Conservation (phyloP, 2,113 vertebrate species). For the Heloderma charlesbogerti region DNA sequence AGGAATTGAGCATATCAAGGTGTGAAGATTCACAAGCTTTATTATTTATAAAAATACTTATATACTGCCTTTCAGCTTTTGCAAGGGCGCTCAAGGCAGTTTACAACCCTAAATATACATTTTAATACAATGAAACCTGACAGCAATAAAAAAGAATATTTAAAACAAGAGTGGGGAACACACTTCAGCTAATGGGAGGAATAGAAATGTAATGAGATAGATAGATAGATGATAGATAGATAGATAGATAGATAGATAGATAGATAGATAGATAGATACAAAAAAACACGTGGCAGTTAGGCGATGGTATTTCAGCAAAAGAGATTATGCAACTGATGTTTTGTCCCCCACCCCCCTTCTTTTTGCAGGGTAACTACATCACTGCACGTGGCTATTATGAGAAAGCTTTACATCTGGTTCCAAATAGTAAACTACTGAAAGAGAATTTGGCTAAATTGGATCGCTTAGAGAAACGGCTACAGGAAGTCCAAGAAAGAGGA, state of each 20-base stretch:
- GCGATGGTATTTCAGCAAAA: not conserved
- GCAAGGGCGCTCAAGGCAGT: not conserved
- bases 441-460: slow-evolving; percentile 96
- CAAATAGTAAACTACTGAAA: slow-evolving; percentile 91
- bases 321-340: not conserved
- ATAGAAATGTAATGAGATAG: no score
- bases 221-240: no score
- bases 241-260: no score
- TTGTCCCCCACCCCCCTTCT: slow-evolving; percentile 13
- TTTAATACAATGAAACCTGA: not conserved
- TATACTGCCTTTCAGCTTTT: not conserved
- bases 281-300: not conserved
- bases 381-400: slow-evolving; percentile 91
- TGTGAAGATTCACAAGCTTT: slow-evolving; percentile 59
- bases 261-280: no score
- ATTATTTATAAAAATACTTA: not conserved
- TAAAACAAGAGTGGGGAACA: no score
- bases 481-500: slow-evolving; percentile 73
- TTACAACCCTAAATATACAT: not conserved
- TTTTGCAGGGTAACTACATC: slow-evolving; percentile 89
- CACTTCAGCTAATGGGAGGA: no score
- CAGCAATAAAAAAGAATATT: no score
- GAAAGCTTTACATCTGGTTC: slow-evolving; percentile 88
- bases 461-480: slow-evolving; percentile 89
- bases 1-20: slow-evolving; percentile 97